Evolutionary conservation across 2,113 vertebrate genomes (phyloP), one percentile per base, ranked within the genome.

Genomic region (Daphoenositta chrysoptera): DNA sequence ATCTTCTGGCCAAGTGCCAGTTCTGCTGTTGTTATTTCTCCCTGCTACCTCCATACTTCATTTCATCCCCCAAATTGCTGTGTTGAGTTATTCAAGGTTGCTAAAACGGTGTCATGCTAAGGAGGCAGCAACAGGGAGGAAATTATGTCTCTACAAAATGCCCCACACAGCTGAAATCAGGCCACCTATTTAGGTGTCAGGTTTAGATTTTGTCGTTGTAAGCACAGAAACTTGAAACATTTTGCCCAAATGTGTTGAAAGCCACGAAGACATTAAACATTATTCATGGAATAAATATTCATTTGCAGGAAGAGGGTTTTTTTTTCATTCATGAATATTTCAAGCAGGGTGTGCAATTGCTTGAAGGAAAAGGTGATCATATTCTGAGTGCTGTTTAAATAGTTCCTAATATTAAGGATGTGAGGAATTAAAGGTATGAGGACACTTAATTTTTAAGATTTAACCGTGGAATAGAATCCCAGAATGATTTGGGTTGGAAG

Each of bases 211-310:
- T 58, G 40, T 84, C 72, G 17, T 6, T 76, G 47, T 26, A 44
- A 79, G 81, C 33, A 2, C 45, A 68, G 91, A 63, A 91, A 89
- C 82, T 28, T 63, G 54, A 93, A 94, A 69, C 70, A 15, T 39
- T 86, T 91, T 30, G 58, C 53, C 54, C 50, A 15, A 57, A 68
- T 2, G 72, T 84, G 96, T 68, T 91, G 95, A 96, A 94, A 95
- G 90, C 86, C 73, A 33, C 0, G 0, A 89, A 88, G 90, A 64
- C 88, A 31, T 92, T 90, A 19, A 65, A 48, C 79, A 93, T 95
- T 95, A 93, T 94, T 83, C 88, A 75, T n/a, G 75, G 92, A 40
- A 95, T 83, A 91, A 85, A 88, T 85, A 94, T 73, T 86, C 68
- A 83, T 88, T 84, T 50, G 64, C 68, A 92, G 88, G 83, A 72